phyloP scores from a whole-genome alignment of 2,797 vertebrate species.

The Rhinatrema bivittatum region DNA sequence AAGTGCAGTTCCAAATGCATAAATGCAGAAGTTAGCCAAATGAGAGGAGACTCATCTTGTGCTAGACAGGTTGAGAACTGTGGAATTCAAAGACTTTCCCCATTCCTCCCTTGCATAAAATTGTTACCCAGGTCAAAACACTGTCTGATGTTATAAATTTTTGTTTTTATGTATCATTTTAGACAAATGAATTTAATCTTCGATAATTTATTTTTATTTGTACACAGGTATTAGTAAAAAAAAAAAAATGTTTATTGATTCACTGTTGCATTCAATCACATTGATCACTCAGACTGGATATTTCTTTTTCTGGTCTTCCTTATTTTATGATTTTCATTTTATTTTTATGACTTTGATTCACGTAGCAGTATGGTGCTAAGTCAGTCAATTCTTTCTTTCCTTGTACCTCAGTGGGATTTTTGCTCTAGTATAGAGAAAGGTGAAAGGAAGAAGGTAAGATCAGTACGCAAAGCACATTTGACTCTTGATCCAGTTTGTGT shows the following conservation, averaged over 20 bases:
- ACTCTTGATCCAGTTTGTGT: no score
- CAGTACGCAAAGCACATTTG: not conserved
- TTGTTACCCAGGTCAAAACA: constrained; percentile 3
- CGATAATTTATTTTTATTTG: constrained; percentile 29
- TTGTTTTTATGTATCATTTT: constrained; percentile 18
- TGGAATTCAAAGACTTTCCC: constrained; percentile 22
- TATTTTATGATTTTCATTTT: no score
- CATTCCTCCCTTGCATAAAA: constrained; percentile 18
- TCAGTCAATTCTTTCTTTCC: constrained; percentile 5
- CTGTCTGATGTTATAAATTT: constrained; percentile 6
- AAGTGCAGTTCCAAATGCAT: not conserved
- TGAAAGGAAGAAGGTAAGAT: constrained; percentile 3
- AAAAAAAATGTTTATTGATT: constrained; percentile 7
- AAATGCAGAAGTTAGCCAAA: constrained; percentile 2
- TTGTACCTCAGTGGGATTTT: constrained; percentile 6
- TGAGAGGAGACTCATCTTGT: not conserved
- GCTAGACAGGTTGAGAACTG: constrained; percentile 10
- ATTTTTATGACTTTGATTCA: no score
- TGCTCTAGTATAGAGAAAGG: constrained; percentile 4
- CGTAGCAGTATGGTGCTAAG: constrained; percentile 15
- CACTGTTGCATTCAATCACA: constrained; percentile 5
- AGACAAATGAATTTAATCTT: constrained; percentile 8
- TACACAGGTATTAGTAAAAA: constrained; percentile 12
- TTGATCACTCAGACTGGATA: constrained; percentile 3
- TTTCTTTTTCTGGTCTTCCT: no score